Conservation (phyloP, 2,797 vertebrate genomes). For the Acrocephalus scirpaceus region DNA sequence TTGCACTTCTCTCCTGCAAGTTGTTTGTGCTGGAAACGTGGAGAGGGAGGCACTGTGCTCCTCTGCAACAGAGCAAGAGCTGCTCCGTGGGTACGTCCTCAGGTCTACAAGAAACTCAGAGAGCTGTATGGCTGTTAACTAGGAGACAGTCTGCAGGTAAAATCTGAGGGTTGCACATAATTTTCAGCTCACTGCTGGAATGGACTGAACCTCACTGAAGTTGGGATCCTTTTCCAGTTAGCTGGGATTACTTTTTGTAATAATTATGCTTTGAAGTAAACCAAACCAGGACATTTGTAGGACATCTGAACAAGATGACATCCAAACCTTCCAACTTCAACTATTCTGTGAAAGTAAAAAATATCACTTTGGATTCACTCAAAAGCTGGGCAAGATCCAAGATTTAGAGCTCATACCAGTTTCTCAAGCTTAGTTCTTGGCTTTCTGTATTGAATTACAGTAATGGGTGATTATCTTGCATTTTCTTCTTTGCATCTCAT, state of each 20-base stretch:
- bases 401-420: neutral
- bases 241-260: neutral
- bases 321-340: neutral
- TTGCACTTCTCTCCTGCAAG: constrained; percentile 13
- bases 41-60: neutral
- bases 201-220: neutral
- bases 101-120: neutral
- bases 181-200: neutral
- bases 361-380: neutral
- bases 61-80: neutral
- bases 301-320: neutral
- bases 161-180: neutral
- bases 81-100: neutral
- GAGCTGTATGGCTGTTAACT: neutral
- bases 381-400: neutral
- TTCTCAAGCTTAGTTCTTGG: neutral
- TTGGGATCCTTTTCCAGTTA: neutral
- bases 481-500: neutral
- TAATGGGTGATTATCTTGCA: neutral
- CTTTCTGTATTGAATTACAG: neutral
- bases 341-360: neutral
- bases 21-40: neutral
- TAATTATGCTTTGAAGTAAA: neutral
- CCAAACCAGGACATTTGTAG: neutral
- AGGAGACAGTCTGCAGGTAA: neutral